Base-by-base conservation (phyloP, 2,113 vertebrate species). In the Sterrhoptilus dennistouni region DNA sequence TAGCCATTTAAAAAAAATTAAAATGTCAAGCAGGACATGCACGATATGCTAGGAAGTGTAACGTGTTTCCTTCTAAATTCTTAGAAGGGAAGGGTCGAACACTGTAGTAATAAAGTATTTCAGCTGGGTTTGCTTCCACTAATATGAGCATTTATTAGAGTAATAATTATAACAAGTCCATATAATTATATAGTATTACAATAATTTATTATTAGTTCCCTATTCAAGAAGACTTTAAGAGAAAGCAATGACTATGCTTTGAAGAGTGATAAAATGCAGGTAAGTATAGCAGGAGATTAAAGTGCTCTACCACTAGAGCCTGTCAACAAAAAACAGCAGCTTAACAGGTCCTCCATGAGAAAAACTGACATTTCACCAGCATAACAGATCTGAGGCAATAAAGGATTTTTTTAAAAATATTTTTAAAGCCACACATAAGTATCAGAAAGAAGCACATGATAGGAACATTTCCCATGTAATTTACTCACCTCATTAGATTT, bases 391-490 rank as follows among this genome's bases (percentile, higher is more conserved):
- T 74, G 44, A 85, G 24, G 28, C 11, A 47, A 63, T 25, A 25
- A 64, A 52, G 25, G 31, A 5, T 24, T 17, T 54, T 53, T 42
- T 45, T 11, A 5, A 11, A 21, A 31, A 53, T 17, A 19, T 16
- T 66, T 35, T 31, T 28, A 36, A 70, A 44, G 9, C 10, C 27
- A 28, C 17, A 10, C 5, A 6, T 21, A 87, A 52, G 14, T 71
- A 71, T 44, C 14, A 45, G 35, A 64, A 60, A 45, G 35, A 64
- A 60, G 25, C 16, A 70, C 22, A 15, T 0, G 2, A 60, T 29
- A 69, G 0, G 0, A 78, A 70, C 4, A 47, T 23, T 89, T 75
- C n/a, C 21, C 21, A 35, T 0, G 3, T 38, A 52, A 74, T 61
- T 78, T 57, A 60, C 12, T 71, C 53, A 57, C 12, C 14, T 63